Base-by-base conservation (phyloP, 2,797 vertebrate genomes). In the Diplodus sargus region DNA sequence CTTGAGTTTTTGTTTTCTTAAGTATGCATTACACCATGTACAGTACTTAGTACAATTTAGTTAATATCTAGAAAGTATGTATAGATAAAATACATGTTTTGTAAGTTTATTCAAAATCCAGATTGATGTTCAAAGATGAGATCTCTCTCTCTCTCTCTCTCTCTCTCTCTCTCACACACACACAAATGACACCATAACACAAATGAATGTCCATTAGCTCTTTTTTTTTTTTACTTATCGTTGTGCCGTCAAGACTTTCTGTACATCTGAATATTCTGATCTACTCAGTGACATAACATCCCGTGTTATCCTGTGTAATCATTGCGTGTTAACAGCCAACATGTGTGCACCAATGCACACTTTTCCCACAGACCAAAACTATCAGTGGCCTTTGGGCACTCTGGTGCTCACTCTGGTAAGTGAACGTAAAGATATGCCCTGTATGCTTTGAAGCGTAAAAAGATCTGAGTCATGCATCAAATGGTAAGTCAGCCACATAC, bases 401-500 rank as follows among this genome's bases (percentile, higher is more conserved):
- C 18, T 47, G 60, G 11, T 9, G 43, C 22, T 74, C 2, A 2
- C 43, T 60, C 52, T 39, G 61, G 49, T 39, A 25, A 30, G 22
- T 2, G 77, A 73, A 70, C 53, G 45, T 2, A 22, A 70, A 84
- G 82, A 85, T 84, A 75, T 81, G 79, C 42, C 25, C 60, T 30
- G 54, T 10, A 8, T 1, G 56, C 84, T 89, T 90, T 90, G 83
- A 90, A 89, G 90, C 28, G 70, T 70, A 74, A 85, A 77, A 75
- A 12, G 81, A 87, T 70, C 80, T 2, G n/a, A 78, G 80, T 49
- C 72, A 45, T 17, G 53, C 80, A 22, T 73, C 61, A 53, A 52
- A 45, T 48, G n/a, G 67, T 49, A 64, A 83, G 57, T 69, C 45
- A 4, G 30, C 42, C 78, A 16, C 75, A 43, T 56, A 17, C 17